Base-by-base conservation (phyloP, 2,888 invertebrate species). In the Hemaris fuciformis region DNA sequence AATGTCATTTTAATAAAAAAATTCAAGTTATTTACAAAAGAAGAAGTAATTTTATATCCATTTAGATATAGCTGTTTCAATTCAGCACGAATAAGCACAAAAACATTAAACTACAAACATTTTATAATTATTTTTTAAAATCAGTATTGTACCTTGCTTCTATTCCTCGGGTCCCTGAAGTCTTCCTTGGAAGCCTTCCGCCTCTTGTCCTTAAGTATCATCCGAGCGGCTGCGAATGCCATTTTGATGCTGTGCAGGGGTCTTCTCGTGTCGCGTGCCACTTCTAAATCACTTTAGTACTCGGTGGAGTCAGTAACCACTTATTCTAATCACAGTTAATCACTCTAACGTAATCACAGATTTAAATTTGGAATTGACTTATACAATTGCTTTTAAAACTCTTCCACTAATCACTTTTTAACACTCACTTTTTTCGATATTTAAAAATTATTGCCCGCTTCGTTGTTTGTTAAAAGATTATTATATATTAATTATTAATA, bases 161-260 rank as follows among this genome's bases (percentile, higher is more conserved):
- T 94, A 80, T 95, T 96, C 80, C 96, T 94, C 82, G 95, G 87
- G 62, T 94, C 93, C 63, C 95, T 93, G 89, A 95, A 96, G 85
- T 96, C 96, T 82, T 96, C 96, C 81, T 96, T 96, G 60, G 96
- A 96, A 58, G 96, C 93, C 94, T 96, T 96, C 80, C 96, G 93
- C 74, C 96, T 88, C 83, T 96, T 96, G 87, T 96, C 96, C 91
- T 96, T 96, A 73, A 96, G 92, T 78, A 96, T 96, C 96, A 96
- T 96, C 61, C 96, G 94, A 60, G 96, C 96, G 48, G 96, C 96
- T 56, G 96, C 96, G 84, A 96, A 96, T 85, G 96, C 96, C 96
- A 96, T 96, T 76, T 93, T 94, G 73, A 71, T 64, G 60, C 63
- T 66, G 38, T 68, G 59, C 38, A 71, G 67, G 59, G 62, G 66